Evolutionary conservation across 2,797 vertebrate genomes (phyloP).

Genomic region (Gymnothorax javanicus): DNA sequence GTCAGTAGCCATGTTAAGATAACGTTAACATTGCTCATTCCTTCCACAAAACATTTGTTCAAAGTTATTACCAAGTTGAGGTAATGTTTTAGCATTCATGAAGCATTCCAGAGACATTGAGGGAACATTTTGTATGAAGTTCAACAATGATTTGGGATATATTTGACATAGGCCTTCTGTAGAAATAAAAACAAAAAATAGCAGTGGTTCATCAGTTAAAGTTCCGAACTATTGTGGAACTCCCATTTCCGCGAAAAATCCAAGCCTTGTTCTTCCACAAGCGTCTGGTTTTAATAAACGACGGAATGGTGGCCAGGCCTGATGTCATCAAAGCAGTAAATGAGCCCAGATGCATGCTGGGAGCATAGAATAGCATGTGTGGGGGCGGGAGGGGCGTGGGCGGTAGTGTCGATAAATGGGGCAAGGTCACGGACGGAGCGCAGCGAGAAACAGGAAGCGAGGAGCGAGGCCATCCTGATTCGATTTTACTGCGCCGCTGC

Average conservation of each 20-base stretch:
- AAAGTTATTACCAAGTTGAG: no score
- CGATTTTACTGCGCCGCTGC: slow-evolving; percentile 25
- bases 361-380: slow-evolving; percentile 39
- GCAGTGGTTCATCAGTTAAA: background rate
- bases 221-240: background rate
- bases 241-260: slow-evolving; percentile 7
- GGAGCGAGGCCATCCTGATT: slow-evolving; percentile 28
- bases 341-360: slow-evolving; percentile 50
- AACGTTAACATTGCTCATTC: background rate
- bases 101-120: no score
- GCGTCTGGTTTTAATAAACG: slow-evolving; percentile 26
- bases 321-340: slow-evolving; percentile 31
- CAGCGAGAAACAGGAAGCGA: slow-evolving; percentile 38
- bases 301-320: slow-evolving; percentile 10
- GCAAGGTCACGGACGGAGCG: slow-evolving; percentile 30
- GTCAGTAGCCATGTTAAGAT: background rate
- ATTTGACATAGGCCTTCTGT: background rate
- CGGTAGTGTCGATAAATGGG: slow-evolving; percentile 27
- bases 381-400: slow-evolving; percentile 16
- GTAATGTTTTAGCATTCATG: no score
- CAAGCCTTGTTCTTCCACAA: background rate
- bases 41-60: no score
- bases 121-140: no score
- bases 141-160: background rate
- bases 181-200: background rate